phyloP scores from a whole-genome alignment of 2,113 vertebrate genomes.

The Heptranchias perlo region DNA sequence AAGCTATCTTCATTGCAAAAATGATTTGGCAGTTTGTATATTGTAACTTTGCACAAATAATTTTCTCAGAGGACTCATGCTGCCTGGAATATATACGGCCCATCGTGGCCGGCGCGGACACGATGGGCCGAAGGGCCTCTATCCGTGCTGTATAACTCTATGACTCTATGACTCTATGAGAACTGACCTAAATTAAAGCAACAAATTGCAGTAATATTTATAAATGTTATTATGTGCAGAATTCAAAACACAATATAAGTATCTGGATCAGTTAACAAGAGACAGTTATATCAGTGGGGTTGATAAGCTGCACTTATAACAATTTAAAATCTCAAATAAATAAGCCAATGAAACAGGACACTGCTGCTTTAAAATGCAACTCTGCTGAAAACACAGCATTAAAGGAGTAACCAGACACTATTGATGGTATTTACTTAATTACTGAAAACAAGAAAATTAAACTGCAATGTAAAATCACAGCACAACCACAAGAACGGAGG shows the following conservation, averaged over 20 bases:
- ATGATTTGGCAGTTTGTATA: not conserved
- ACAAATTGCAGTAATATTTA: not conserved
- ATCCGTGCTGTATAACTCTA: too few relatives aligned
- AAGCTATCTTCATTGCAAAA: not conserved
- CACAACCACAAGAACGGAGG: slow-evolving; percentile 22
- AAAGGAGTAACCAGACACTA: slow-evolving; percentile 16
- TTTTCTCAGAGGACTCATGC: not conserved
- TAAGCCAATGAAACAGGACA: not conserved
- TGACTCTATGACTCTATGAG: too few relatives aligned
- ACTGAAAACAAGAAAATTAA: slow-evolving; percentile 25
- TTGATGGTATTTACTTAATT: slow-evolving; percentile 16
- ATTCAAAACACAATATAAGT: not conserved
- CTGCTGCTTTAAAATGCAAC: slow-evolving; percentile 32
- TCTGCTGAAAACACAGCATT: not conserved
- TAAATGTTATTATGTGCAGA: not conserved
- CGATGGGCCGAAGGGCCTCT: too few relatives aligned
- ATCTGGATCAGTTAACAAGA: not conserved
- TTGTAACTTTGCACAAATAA: not conserved
- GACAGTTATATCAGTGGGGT: not conserved
- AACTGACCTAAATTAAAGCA: not conserved
- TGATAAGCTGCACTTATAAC: not conserved
- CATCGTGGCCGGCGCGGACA: too few relatives aligned
- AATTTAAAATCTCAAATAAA: not conserved
- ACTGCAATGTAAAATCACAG: slow-evolving; percentile 27
- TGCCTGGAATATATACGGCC: too few relatives aligned